Evolutionary conservation across 2,113 vertebrate species (phyloP).

Genomic region (Podarcis muralis): DNA sequence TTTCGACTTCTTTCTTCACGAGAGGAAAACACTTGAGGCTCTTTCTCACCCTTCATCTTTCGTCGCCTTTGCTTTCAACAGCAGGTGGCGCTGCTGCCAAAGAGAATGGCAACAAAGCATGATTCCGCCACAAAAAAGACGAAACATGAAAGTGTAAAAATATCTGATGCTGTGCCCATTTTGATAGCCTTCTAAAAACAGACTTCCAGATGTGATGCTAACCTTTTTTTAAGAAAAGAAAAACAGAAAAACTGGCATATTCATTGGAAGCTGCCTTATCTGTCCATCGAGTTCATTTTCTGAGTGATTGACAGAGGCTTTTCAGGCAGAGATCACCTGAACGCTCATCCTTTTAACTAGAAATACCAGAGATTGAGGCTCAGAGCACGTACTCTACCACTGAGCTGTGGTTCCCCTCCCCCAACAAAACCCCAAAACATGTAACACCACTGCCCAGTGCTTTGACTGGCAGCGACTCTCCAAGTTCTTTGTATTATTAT

Average conservation of each 20-base stretch:
- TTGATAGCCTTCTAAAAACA: background rate
- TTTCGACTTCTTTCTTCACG: background rate
- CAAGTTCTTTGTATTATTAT: too few species aligned
- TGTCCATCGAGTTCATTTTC: background rate
- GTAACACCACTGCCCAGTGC: too few species aligned
- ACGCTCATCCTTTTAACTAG: background rate
- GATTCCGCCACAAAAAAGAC: accelerated
- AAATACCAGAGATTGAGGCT: background rate
- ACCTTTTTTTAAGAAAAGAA: background rate
- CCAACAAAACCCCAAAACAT: background rate
- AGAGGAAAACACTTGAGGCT: background rate
- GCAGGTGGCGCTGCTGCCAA: slow-evolving; percentile 61
- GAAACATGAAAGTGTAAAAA: background rate
- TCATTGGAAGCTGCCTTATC: background rate
- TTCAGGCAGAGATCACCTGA: background rate
- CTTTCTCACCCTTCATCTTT: background rate
- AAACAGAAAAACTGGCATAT: background rate
- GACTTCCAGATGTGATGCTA: background rate
- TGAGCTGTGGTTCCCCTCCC: background rate
- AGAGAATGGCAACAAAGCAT: background rate
- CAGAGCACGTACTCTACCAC: background rate
- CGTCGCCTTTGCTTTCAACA: accelerated
- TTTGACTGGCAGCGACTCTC: too few species aligned
- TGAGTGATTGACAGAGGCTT: background rate
- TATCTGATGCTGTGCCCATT: background rate